phyloP scores from a whole-genome alignment of 64 coral and sea anemone genomes.

The Stichodactyla mertensii region DNA sequence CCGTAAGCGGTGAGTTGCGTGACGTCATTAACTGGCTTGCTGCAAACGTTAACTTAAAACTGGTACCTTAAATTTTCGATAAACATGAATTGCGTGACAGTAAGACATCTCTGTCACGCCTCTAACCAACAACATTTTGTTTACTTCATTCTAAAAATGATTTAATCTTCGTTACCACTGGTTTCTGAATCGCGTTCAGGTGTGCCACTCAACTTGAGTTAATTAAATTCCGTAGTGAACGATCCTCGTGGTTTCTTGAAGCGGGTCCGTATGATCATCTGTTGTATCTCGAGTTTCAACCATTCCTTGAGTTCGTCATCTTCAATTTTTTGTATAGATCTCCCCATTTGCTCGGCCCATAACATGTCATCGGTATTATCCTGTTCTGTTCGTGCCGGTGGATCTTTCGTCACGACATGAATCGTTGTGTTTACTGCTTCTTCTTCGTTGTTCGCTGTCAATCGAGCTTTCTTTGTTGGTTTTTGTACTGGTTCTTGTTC shows the following conservation, averaged over 20 bases:
- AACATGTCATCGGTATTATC: not conserved
- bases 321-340: slow-evolving; percentile 2
- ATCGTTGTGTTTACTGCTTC: not conserved
- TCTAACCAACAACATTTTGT: no score
- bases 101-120: no score
- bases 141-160: no score
- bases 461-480: not conserved
- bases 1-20: no score
- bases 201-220: no score
- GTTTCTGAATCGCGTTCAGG: no score
- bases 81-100: no score
- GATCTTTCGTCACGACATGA: not conserved
- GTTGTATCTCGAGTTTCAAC: slow-evolving; percentile 1
- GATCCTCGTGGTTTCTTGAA: slow-evolving; percentile 3
- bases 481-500: not conserved
- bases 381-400: not conserved
- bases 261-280: not conserved
- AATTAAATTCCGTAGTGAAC: not conserved
- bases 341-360: slow-evolving; percentile 3
- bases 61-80: no score
- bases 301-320: not conserved
- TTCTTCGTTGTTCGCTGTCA: not conserved
- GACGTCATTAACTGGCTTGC: no score
- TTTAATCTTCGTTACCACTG: no score
- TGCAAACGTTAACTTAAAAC: no score